These are phyloP conservation scores for Gasterosteus nipponicus DNA, from an alignment of 2,113 vertebrate species.

Conservation along the genomic window DNA sequence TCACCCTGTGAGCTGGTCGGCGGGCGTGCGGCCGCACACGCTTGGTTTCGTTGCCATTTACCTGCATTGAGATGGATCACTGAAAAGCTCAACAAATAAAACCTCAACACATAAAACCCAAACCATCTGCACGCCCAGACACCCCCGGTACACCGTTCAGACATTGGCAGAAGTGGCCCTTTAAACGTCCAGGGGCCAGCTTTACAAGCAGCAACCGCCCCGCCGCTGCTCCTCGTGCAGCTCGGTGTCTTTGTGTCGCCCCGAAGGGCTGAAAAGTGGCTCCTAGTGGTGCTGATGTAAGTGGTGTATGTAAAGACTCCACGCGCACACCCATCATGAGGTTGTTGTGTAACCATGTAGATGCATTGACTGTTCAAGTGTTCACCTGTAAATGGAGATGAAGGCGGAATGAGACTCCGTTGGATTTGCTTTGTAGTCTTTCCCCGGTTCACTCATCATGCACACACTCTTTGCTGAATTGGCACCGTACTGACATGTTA, in stretches of 20 bases:
- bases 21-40: too few relatives aligned
- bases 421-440: slow-evolving; percentile 54
- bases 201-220: slow-evolving; percentile 45
- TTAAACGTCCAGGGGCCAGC: slow-evolving; percentile 19
- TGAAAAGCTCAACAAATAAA: background rate
- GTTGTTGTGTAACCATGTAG: slow-evolving; percentile 53
- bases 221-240: slow-evolving; percentile 62
- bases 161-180: slow-evolving; percentile 15
- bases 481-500: slow-evolving; percentile 61
- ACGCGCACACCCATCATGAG: slow-evolving; percentile 45
- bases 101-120: background rate
- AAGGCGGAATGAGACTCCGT: slow-evolving; percentile 41
- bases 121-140: background rate
- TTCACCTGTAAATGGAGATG: slow-evolving; percentile 65
- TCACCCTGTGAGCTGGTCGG: background rate
- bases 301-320: slow-evolving; percentile 68
- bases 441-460: slow-evolving; percentile 72
- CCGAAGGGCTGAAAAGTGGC: slow-evolving; percentile 42
- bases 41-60: background rate
- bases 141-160: background rate
- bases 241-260: slow-evolving; percentile 43
- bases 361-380: slow-evolving; percentile 56
- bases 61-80: too few relatives aligned
- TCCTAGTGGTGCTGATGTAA: slow-evolving; percentile 67
- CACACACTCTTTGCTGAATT: slow-evolving; percentile 53